Conservation (phyloP, 2,113 vertebrate species). For the Chrysemys picta region DNA sequence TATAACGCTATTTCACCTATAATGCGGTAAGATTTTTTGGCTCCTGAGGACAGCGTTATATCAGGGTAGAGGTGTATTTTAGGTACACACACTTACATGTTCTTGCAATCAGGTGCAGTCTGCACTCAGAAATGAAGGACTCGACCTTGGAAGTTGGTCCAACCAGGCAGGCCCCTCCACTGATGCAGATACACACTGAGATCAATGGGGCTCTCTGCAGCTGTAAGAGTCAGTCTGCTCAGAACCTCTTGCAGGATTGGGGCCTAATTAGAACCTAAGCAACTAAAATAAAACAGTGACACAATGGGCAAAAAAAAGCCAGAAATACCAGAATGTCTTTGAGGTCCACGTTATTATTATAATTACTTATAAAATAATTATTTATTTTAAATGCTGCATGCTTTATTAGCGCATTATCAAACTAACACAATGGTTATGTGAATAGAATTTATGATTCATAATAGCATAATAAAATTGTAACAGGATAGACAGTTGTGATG, state of each 20-base stretch:
- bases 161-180: background rate
- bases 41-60: too few species aligned
- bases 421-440: background rate
- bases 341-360: background rate
- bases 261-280: background rate
- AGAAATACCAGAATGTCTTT: background rate
- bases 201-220: background rate
- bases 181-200: background rate
- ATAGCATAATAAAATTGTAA: constrained; percentile 34
- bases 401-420: constrained; percentile 40
- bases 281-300: background rate
- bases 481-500: background rate
- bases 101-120: background rate
- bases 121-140: background rate
- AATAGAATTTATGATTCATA: background rate
- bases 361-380: background rate
- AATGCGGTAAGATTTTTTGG: too few species aligned
- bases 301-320: background rate
- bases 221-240: background rate
- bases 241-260: background rate
- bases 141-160: background rate
- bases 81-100: background rate
- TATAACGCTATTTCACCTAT: too few species aligned
- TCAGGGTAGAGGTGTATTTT: background rate
- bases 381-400: background rate